Evolutionary conservation across 1,140 invertebrate species (phyloP).

Genomic region (Cydia fagiglandana): DNA sequence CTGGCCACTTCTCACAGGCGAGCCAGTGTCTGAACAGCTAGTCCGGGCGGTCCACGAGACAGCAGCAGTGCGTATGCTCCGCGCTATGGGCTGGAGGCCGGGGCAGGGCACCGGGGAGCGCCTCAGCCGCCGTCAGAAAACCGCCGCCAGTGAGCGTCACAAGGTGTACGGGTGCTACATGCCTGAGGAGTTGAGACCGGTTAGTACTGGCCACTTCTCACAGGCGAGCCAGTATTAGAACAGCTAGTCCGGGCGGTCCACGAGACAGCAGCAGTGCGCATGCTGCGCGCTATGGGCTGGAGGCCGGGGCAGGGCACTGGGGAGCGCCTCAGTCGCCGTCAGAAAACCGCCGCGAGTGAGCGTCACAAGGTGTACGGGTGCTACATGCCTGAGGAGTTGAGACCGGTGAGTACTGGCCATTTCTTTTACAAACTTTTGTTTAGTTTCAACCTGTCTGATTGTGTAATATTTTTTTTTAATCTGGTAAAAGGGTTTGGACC

Average conservation of each 20-base stretch:
- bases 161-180: conserved; percentile 87
- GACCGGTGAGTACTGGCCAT: conserved; percentile 68
- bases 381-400: conserved; percentile 79
- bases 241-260: conserved; percentile 89
- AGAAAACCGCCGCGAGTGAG: conserved; percentile 79
- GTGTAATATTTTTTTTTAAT: too few relatives aligned
- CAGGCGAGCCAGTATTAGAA: conserved; percentile 85
- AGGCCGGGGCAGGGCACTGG: conserved; percentile 95
- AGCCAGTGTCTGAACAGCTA: conserved; percentile 88
- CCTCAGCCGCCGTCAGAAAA: conserved; percentile 82
- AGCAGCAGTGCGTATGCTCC: conserved; percentile 91
- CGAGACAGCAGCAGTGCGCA: conserved; percentile 92
- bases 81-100: conserved; percentile 93
- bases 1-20: too few relatives aligned
- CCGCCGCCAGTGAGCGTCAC: conserved; percentile 67
- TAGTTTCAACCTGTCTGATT: too few relatives aligned
- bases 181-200: conserved; percentile 74
- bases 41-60: conserved; percentile 91
- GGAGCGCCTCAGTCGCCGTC: conserved; percentile 81
- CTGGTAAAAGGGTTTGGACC: too few relatives aligned
- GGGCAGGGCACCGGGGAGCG: conserved; percentile 93
- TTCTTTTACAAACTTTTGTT: too few relatives aligned
- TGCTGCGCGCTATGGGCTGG: conserved; percentile 95
- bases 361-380: conserved; percentile 86
- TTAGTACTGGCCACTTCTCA: conserved; percentile 42